A percentile compares a stretch with the other conserved stretches of the same genome.
Evolutionary conservation across 2,797 vertebrate species (phyloP).

Genomic region (Acipenser transmontanus): DNA sequence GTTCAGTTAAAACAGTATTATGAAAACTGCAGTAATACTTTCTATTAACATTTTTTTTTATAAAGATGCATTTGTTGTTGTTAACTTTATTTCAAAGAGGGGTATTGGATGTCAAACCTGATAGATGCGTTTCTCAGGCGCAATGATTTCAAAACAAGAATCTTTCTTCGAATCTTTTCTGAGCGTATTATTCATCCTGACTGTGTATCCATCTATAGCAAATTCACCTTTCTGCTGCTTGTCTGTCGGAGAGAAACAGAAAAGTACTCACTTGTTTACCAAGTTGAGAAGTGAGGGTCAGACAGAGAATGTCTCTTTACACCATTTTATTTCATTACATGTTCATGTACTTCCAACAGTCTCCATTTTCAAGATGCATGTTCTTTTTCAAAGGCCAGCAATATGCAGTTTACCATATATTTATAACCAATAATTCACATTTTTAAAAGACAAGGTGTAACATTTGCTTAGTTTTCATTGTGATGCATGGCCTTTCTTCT

Average conservation of each 20-base stretch:
- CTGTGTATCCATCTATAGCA: constrained; percentile 79
- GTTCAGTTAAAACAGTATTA: neutral
- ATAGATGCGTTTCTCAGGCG: constrained; percentile 90
- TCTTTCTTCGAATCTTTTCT: constrained; percentile 92
- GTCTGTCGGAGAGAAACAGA: constrained; percentile 53
- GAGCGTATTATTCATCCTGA: constrained; percentile 82
- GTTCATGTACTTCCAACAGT: no score
- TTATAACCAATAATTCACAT: no score
- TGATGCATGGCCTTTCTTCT: no score
- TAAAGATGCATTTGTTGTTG: constrained; percentile 28
- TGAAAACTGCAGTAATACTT: constrained; percentile 39
- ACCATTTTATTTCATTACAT: neutral
- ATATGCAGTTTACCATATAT: no score
- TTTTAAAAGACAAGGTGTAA: no score
- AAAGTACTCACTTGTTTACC: neutral
- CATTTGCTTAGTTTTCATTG: no score
- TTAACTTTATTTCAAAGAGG: constrained; percentile 54
- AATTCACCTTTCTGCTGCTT: constrained; percentile 98
- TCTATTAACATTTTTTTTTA: constrained; percentile 46
- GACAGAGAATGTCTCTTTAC: neutral
- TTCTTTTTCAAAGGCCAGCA: no score
- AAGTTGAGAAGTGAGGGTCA: constrained; percentile 22
- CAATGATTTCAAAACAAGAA: constrained; percentile 91
- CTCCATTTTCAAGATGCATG: no score
- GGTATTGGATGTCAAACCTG: constrained; percentile 72